Base-by-base conservation (phyloP, 2,797 vertebrate genomes). In the Cyprinodon diabolis region DNA sequence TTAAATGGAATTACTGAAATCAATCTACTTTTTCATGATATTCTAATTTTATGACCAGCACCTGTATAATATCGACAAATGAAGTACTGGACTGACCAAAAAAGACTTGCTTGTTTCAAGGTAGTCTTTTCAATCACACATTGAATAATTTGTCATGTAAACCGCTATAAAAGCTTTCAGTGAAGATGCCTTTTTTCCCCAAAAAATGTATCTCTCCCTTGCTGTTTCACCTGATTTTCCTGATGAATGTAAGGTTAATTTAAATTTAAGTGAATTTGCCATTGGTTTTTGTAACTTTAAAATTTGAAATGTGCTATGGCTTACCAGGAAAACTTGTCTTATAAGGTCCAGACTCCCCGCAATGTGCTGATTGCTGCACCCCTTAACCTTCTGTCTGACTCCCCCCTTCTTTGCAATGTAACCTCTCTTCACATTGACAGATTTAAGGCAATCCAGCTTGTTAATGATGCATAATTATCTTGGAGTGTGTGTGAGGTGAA, bases 381-480 rank as follows among this genome's bases (percentile, higher is more conserved):
- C 77, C 74, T 81, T 71, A 45, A 74, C 80, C 68, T 81, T 81
- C 65, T 66, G 81, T 66, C 65, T 48, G 2, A 69, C 77, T 60
- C 67, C 3, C 21, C 58, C 71, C 54, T 17, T 47, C 47, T 80
- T 77, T 78, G 52, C 45, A 73, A 66, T 80, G 67, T 63, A 80
- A 65, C 72, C 80, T 71, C 77, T 79, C 76, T 79, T 79, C 73
- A 62, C 79, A 83, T 69, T 25, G 9, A 65, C 80, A 79, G 51
- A 13, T 85, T 81, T 72, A 56, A 83, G 81, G 78, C 66, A 78
- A 69, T 82, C 76, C 74, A 66, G 71, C 76, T 88, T 17, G 70
- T 84, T 93, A 88, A 92, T 90, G 82, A 84, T 84, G 84, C 77
- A 77, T 87, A 90, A 93, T 93, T 91, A 90, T 85, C 69, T 68